Evolutionary conservation across 2,113 vertebrate genomes (phyloP).

Genomic region (Pollimyrus isidori): DNA sequence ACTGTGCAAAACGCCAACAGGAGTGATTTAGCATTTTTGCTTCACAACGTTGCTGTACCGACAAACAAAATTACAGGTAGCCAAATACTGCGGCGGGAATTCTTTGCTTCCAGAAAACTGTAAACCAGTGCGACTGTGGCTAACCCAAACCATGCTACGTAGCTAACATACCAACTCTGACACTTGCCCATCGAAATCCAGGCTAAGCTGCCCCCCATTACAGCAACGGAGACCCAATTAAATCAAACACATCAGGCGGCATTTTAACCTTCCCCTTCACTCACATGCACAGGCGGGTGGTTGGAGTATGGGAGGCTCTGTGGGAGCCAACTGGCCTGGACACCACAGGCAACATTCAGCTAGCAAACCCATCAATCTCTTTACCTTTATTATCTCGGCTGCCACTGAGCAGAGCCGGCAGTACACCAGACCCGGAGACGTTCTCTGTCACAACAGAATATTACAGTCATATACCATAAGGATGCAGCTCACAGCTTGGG

Average conservation of each 20-base stretch:
- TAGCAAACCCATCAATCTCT: conserved; percentile 12
- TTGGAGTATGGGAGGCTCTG: neutral
- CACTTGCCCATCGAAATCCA: neutral
- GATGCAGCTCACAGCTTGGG: neutral
- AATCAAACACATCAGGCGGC: neutral
- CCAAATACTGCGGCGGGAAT: neutral
- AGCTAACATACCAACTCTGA: neutral
- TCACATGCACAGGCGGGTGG: neutral
- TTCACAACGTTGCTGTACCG: neutral
- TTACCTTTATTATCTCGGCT: neutral
- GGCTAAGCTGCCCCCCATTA: neutral
- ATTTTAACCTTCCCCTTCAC: neutral
- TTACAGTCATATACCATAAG: neutral
- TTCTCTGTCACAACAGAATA: neutral
- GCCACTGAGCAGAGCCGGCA: neutral
- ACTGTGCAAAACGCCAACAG: neutral
- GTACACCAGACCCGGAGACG: neutral
- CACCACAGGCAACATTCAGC: neutral
- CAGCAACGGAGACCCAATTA: neutral
- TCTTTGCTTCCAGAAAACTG: neutral
- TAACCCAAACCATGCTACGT: neutral
- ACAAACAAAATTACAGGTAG: neutral
- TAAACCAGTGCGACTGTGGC: neutral
- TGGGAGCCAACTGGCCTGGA: neutral
- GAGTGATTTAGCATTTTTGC: neutral